Conservation (phyloP, 2,797 vertebrate genomes). For the Pogonophryne albipinna region DNA sequence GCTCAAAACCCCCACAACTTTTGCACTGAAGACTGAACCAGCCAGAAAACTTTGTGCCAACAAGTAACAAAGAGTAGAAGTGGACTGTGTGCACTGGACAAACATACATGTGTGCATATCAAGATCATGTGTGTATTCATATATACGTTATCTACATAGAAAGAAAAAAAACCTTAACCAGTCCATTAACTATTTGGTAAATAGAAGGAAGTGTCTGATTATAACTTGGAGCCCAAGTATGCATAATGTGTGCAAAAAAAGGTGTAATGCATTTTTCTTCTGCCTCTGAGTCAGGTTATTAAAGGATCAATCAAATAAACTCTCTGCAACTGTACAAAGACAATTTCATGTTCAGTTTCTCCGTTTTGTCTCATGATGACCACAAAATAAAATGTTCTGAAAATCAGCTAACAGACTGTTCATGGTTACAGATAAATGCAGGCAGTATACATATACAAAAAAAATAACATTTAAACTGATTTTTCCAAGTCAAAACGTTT, state of each 20-base stretch:
- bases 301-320: conserved; percentile 52
- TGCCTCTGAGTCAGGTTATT: conserved; percentile 47
- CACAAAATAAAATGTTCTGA: conserved; percentile 17
- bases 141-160: conserved; percentile 43
- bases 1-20: conserved; percentile 61
- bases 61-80: conserved; percentile 48
- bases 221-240: conserved; percentile 71
- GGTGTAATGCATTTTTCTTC: conserved; percentile 59
- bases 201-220: conserved; percentile 77
- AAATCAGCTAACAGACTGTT: conserved; percentile 43
- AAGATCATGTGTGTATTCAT: conserved; percentile 28
- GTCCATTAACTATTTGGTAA: conserved; percentile 74
- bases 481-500: conserved; percentile 32
- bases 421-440: conserved; percentile 68
- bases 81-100: conserved; percentile 79
- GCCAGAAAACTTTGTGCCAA: conserved; percentile 41
- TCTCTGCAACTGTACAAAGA: conserved; percentile 59
- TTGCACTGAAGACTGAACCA: conserved; percentile 65
- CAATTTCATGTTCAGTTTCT: conserved; percentile 28
- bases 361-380: conserved; percentile 51
- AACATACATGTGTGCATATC: conserved; percentile 67
- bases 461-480: conserved; percentile 31
- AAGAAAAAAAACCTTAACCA: conserved; percentile 47
- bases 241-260: conserved; percentile 68
- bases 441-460: conserved; percentile 49